Conservation (phyloP, 1,140 invertebrate species). For the Pantala flavescens region DNA sequence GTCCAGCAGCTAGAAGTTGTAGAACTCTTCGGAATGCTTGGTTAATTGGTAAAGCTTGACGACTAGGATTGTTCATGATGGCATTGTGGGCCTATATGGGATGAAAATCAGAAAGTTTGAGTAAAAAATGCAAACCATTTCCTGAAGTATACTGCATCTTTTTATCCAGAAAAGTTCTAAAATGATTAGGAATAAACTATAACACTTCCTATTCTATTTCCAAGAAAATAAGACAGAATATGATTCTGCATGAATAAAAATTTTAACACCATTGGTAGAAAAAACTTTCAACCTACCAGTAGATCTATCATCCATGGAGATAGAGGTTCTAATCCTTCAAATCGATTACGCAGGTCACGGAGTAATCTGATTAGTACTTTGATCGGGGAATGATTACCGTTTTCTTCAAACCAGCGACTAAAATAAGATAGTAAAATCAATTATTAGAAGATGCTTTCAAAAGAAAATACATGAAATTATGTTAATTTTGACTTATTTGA, state of each 20-base stretch:
- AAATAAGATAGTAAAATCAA: conserved; percentile 20
- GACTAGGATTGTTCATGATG: conserved; percentile 89
- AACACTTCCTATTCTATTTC: too few species aligned
- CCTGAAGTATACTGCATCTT: too few species aligned
- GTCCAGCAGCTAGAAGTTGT: conserved; percentile 82
- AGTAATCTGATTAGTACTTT: conserved; percentile 90
- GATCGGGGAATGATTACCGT: conserved; percentile 93
- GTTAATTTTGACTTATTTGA: too few species aligned
- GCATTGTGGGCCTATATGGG: conserved; percentile 73
- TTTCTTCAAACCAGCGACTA: conserved; percentile 95
- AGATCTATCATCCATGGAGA: conserved; percentile 96
- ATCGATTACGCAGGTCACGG: conserved; percentile 78
- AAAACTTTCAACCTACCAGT: conserved; percentile 41
- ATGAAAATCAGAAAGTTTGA: conserved; percentile 17
- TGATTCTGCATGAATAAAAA: too few species aligned
- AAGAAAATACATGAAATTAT: too few species aligned
- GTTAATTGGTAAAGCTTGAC: conserved; percentile 86
- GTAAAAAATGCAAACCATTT: not conserved
- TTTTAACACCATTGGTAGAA: not conserved
- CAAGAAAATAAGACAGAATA: too few species aligned
- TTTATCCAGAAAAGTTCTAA: not conserved
- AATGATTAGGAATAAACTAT: not conserved
- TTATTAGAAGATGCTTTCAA: not conserved
- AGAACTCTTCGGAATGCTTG: conserved; percentile 78
- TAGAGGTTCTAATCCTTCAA: conserved; percentile 79